Percentiles rank a stretch among this genome's conserved stretches.
phyloP scores from a whole-genome alignment of 2,888 invertebrate genomes.

The Serripes groenlandicus region DNA sequence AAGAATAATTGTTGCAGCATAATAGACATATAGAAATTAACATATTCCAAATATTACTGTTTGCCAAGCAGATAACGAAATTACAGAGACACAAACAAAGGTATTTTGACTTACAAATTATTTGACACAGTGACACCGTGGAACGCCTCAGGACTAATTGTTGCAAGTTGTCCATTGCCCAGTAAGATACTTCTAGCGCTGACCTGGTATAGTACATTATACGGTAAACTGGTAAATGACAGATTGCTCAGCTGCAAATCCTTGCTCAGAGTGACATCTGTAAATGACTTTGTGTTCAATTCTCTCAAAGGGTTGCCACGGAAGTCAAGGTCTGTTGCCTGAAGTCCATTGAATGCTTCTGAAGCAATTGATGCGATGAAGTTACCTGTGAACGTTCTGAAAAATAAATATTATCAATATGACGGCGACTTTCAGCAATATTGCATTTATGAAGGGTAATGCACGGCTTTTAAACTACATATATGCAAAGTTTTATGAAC shows the following conservation, averaged over 20 bases:
- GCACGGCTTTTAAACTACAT: no score
- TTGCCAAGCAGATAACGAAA: no score
- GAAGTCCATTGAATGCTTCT: slow-evolving; percentile 54
- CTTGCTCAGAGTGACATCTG: slow-evolving; percentile 32
- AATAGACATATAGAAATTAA: no score
- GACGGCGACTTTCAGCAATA: no score
- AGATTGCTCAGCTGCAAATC: slow-evolving; percentile 50
- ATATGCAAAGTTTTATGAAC: no score
- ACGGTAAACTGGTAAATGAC: slow-evolving; percentile 41
- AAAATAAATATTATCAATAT: background rate
- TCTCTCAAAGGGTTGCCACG: slow-evolving; percentile 52
- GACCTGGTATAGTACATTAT: slow-evolving; percentile 42
- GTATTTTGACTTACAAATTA: slow-evolving; percentile 63
- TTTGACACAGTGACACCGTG: slow-evolving; percentile 50
- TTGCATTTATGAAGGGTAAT: no score
- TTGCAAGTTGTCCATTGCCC: slow-evolving; percentile 28
- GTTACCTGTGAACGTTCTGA: slow-evolving; percentile 47
- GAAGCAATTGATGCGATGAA: slow-evolving; percentile 45
- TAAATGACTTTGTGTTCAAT: slow-evolving; percentile 42
- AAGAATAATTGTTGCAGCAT: no score
- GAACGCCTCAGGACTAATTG: slow-evolving; percentile 47
- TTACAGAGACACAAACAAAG: no score
- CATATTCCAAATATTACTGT: no score
- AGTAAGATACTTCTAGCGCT: slow-evolving; percentile 49
- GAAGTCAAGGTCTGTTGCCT: slow-evolving; percentile 44